These are phyloP conservation scores for Tetragonula clypearis DNA, from an alignment of 1,140 invertebrate genomes.

Conservation along the genomic window DNA sequence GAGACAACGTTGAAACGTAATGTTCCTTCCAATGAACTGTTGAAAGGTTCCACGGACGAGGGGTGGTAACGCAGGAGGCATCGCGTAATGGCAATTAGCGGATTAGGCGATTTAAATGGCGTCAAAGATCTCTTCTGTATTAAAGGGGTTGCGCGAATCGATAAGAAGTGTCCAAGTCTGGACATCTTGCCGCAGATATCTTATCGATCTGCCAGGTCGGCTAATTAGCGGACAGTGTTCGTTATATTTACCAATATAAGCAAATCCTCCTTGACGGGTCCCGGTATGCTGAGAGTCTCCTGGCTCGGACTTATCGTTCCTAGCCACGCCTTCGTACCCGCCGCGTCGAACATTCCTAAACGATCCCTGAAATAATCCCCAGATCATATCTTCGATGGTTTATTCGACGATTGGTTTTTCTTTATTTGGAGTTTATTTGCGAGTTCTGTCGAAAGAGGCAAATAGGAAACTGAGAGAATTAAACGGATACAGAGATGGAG, in stretches of 20 bases:
- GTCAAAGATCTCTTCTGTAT: neutral
- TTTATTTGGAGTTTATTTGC: neutral
- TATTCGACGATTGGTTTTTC: no score
- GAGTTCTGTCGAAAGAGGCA: no score
- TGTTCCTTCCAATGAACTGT: neutral
- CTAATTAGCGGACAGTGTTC: conserved; percentile 56
- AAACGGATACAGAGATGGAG: no score
- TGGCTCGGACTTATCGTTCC: conserved; percentile 74
- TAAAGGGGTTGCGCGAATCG: neutral
- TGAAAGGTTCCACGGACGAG: neutral
- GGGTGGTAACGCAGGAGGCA: neutral
- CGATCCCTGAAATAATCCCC: conserved; percentile 67
- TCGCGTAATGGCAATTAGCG: conserved; percentile 8
- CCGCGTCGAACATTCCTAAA: conserved; percentile 75
- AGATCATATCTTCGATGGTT: neutral
- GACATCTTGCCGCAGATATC: conserved; percentile 56
- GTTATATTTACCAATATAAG: conserved; percentile 70
- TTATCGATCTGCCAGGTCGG: conserved; percentile 48
- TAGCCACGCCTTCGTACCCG: conserved; percentile 74
- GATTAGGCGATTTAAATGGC: neutral
- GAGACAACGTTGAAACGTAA: neutral
- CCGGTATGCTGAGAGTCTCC: conserved; percentile 71
- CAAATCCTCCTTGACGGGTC: conserved; percentile 68
- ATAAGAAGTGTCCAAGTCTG: conserved; percentile 38
- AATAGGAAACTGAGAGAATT: no score